Evolutionary conservation across 2,888 invertebrate genomes (phyloP).

Genomic region (Cephus spinipes): DNA sequence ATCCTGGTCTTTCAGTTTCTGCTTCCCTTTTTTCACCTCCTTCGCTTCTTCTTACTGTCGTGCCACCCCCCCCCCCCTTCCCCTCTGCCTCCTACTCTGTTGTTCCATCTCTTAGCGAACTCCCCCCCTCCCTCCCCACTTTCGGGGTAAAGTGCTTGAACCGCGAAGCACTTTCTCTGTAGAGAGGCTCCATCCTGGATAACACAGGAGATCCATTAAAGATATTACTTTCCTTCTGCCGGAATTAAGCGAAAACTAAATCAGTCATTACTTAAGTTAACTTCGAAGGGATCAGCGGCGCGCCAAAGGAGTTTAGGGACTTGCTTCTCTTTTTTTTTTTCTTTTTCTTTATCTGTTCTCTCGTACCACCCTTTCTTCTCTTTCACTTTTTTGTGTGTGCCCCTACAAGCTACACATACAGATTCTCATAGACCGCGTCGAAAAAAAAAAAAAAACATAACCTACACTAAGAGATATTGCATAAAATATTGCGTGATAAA

Average conservation of each 20-base stretch:
- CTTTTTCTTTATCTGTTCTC: background rate
- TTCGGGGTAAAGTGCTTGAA: background rate
- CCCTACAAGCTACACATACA: too few species aligned
- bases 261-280: conserved; percentile 31
- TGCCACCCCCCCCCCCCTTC: too few species aligned
- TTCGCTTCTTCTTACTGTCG: background rate
- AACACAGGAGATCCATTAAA: conserved; percentile 13
- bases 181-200: conserved; percentile 4
- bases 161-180: conserved; percentile 6
- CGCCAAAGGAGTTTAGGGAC: conserved; percentile 18
- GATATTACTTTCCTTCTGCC: conserved; percentile 19
- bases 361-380: background rate
- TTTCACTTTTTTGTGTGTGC: background rate
- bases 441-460: background rate
- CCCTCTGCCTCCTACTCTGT: background rate
- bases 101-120: background rate
- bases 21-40: background rate
- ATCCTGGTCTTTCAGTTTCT: background rate
- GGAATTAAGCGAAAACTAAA: conserved; percentile 30
- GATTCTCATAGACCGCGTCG: background rate
- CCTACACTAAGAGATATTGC: background rate
- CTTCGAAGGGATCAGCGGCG: conserved; percentile 21
- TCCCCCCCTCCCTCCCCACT: background rate
- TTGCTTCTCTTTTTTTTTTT: too few species aligned
- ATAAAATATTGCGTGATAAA: background rate